These are phyloP conservation scores for Siniperca knerii DNA, from an alignment of 2,113 vertebrate genomes.

Conservation along the genomic window DNA sequence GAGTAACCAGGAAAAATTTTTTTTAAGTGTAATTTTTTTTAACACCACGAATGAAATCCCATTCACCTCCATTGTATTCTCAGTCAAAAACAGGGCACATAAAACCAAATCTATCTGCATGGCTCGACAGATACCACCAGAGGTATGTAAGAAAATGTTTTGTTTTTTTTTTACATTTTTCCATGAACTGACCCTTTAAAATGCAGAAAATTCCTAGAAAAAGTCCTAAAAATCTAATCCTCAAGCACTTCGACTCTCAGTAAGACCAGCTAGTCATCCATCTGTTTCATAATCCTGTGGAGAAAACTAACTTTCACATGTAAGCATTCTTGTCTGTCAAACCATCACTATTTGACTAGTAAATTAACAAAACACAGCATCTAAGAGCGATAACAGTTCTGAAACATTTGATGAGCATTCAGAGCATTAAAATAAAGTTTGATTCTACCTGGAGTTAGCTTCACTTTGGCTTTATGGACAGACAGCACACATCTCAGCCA, in stretches of 20 bases:
- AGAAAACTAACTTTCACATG: background rate
- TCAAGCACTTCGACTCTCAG: background rate
- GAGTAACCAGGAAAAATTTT: too few species aligned
- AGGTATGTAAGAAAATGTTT: too few species aligned
- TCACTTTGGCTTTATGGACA: too few species aligned
- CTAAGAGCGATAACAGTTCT: background rate
- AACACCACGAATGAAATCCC: too few species aligned
- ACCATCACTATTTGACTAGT: background rate
- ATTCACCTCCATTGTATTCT: background rate
- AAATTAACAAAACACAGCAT: background rate
- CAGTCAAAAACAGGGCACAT: background rate
- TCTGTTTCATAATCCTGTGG: background rate
- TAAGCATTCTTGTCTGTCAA: background rate
- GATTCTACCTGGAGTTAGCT: too few species aligned
- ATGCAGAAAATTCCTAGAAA: background rate
- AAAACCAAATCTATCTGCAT: background rate
- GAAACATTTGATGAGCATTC: background rate
- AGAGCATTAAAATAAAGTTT: too few species aligned
- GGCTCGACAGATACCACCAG: background rate
- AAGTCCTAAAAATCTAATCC: background rate
- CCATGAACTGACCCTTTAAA: too few species aligned
- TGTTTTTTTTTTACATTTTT: too few species aligned
- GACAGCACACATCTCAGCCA: background rate
- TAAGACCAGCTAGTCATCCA: background rate
- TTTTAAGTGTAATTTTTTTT: too few species aligned